Evolutionary conservation across 2,113 vertebrate genomes (phyloP).

Genomic region (Micronycteris hirsuta): DNA sequence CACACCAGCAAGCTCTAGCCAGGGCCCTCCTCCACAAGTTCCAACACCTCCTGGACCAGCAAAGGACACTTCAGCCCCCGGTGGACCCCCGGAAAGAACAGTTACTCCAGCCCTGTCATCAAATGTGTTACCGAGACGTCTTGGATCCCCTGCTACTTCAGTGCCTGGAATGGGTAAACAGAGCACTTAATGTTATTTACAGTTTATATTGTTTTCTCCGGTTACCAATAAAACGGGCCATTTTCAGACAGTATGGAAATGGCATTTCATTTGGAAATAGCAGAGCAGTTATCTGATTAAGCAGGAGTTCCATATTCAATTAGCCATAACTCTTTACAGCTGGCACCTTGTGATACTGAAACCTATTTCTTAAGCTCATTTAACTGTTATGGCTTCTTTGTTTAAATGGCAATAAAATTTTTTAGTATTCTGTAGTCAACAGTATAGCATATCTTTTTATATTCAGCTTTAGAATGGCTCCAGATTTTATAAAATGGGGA

Average conservation of each 20-base stretch:
- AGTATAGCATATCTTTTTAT: constrained; percentile 85
- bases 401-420: constrained; percentile 91
- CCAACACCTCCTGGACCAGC: constrained; percentile 82
- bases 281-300: constrained; percentile 89
- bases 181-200: constrained; percentile 89
- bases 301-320: constrained; percentile 89
- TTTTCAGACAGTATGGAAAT: constrained; percentile 88
- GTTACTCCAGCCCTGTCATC: constrained; percentile 85
- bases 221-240: constrained; percentile 87
- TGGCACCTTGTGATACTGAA: constrained; percentile 88
- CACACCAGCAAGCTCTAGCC: constrained; percentile 71
- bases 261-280: constrained; percentile 88
- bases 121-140: constrained; percentile 87
- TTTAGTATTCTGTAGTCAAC: constrained; percentile 85
- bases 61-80: constrained; percentile 85
- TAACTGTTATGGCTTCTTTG: constrained; percentile 89
- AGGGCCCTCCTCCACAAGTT: constrained; percentile 77
- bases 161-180: constrained; percentile 95
- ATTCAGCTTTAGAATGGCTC: constrained; percentile 82
- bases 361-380: constrained; percentile 88
- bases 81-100: constrained; percentile 90
- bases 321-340: constrained; percentile 90
- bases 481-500: constrained; percentile 81
- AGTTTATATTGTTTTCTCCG: constrained; percentile 89
- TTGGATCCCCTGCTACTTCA: constrained; percentile 90